Base-by-base conservation (phyloP, 2,797 vertebrate genomes). In the Emys orbicularis region DNA sequence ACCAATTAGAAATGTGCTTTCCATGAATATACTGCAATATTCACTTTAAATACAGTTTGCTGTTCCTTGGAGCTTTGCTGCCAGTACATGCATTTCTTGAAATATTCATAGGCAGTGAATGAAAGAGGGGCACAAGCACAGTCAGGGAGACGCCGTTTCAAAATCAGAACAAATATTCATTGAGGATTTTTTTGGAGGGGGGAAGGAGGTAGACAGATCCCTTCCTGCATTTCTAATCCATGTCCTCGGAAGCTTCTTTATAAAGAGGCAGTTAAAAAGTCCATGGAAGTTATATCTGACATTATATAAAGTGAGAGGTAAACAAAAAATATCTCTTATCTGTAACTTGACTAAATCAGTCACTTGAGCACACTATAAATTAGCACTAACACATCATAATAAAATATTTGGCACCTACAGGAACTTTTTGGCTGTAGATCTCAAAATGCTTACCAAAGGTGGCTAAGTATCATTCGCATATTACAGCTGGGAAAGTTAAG, bases 1-100 rank as follows among this genome's bases (percentile, higher is more conserved):
- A 90, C 57, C 79, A 92, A 59, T 84, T 90, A 90, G 80, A 91
- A 92, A 83, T 34, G 88, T 87, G 77, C 50, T 93, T 93, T 92
- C 91, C 89, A 44, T 85, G 81, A 92, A 84, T 19, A 54, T 23
- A 77, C 90, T 92, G 83, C 85, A 90, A 85, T 82, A 88, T 49
- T 89, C 83, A 94, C 68, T 68, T 88, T 61, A 95, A 92, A 86
- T 21, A 61, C 12, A 34, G 31, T 16, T 65, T 65, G 57, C 81
- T 77, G 41, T 25, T 90, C 50, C 57, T 87, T 65, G 53, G 90
- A 96, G 72, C 44, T 83, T 49, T 54, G 79, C 12, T 79, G n/a
- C 37, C 57, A 88, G 59, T 53, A 83, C 91, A 90, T 87, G 84
- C 91, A 77, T 91, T 77, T 61, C 27, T 49, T 88, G 11, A 8